Evolutionary conservation across 2,113 vertebrate genomes (phyloP).

Genomic region (Ramphastos sulfuratus): DNA sequence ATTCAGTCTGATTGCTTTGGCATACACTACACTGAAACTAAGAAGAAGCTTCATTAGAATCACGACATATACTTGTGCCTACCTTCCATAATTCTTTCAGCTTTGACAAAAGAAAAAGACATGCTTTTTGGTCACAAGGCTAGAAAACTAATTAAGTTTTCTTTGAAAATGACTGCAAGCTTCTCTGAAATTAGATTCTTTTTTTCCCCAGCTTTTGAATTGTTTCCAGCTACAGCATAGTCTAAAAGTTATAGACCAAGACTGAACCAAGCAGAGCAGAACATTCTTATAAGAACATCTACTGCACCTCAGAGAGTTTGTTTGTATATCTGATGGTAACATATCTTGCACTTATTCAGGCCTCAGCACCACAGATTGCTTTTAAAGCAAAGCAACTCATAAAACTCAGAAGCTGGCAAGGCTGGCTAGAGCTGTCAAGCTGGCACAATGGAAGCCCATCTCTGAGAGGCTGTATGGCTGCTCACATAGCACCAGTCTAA

Average conservation of each 20-base stretch:
- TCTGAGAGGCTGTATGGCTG: not conserved
- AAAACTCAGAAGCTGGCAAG: constrained; percentile 19
- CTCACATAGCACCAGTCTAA: not conserved
- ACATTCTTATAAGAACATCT: constrained; percentile 44
- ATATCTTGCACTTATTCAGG: constrained; percentile 28
- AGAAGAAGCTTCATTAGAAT: constrained; percentile 34
- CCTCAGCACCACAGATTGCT: not conserved
- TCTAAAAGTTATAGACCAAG: constrained; percentile 37
- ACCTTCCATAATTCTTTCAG: constrained; percentile 7
- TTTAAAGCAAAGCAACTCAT: constrained; percentile 30
- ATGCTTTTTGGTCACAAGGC: constrained; percentile 31
- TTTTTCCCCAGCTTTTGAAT: constrained; percentile 19
- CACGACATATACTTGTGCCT: not conserved
- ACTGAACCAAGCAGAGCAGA: constrained; percentile 52
- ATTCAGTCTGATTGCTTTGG: not conserved
- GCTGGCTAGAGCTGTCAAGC: not conserved
- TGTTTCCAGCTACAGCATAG: constrained; percentile 32
- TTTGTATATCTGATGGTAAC: constrained; percentile 64
- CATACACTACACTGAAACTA: not conserved
- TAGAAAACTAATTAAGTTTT: constrained; percentile 64
- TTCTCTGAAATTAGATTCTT: constrained; percentile 28
- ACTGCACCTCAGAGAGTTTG: constrained; percentile 36
- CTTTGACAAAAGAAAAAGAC: constrained; percentile 36
- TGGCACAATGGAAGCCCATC: not conserved
- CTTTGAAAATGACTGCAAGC: not conserved